These are phyloP conservation scores for Drosophila sp. DNA, from an alignment of 1,140 invertebrate species.

Conservation along the genomic window DNA sequence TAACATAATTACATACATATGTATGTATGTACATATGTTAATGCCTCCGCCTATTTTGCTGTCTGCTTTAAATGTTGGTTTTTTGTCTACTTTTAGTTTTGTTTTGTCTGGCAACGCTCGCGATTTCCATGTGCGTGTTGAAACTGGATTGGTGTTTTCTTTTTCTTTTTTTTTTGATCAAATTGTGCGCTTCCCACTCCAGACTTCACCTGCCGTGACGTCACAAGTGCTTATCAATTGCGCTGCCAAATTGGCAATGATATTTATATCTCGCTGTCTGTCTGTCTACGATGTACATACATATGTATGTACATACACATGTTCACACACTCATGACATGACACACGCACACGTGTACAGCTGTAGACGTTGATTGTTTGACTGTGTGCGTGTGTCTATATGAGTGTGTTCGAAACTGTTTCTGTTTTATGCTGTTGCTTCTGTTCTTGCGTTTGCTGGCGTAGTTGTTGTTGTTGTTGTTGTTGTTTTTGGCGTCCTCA, in stretches of 20 bases:
- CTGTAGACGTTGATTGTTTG: conserved; percentile 7
- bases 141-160: conserved; percentile 41
- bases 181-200: conserved; percentile 7
- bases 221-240: conserved; percentile 54
- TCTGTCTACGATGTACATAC: background rate
- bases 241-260: conserved; percentile 40
- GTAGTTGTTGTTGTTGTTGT: background rate
- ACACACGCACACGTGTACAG: background rate
- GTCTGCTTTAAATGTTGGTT: background rate
- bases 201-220: conserved; percentile 42
- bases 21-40: background rate
- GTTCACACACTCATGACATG: conserved; percentile 13
- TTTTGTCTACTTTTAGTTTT: conserved; percentile 4
- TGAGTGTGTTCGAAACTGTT: conserved; percentile 21
- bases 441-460: background rate
- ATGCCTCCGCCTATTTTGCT: conserved; percentile 7
- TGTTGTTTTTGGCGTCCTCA: background rate
- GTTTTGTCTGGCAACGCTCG: conserved; percentile 46
- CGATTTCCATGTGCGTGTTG: conserved; percentile 30
- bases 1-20: too few relatives aligned
- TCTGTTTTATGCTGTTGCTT: conserved; percentile 12
- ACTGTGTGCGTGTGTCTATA: conserved; percentile 1
- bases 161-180: too few relatives aligned
- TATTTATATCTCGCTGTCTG: too few relatives aligned
- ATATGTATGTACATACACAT: conserved; percentile 7